Conservation (phyloP, 2,888 invertebrate genomes). For the Dryocosmus kuriphilus region DNA sequence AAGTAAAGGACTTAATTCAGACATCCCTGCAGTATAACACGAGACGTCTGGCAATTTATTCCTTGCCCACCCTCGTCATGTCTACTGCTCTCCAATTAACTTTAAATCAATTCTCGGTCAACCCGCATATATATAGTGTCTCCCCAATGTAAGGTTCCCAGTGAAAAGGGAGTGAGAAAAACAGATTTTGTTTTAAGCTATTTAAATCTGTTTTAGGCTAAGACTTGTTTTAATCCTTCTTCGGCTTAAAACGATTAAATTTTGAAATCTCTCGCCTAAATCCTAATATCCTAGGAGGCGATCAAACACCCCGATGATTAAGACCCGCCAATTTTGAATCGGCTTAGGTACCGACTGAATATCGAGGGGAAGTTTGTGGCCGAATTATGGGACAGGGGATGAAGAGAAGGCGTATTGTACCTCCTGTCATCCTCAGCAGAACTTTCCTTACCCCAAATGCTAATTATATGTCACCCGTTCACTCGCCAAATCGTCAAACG, state of each 20-base stretch:
- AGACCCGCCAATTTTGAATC: slow-evolving; percentile 64
- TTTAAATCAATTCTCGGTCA: slow-evolving; percentile 58
- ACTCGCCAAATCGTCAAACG: slow-evolving; percentile 51
- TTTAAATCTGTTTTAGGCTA: background rate
- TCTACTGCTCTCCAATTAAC: slow-evolving; percentile 62
- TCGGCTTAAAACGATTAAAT: slow-evolving; percentile 5
- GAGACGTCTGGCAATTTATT: slow-evolving; percentile 64
- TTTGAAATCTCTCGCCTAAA: slow-evolving; percentile 6
- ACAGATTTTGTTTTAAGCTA: slow-evolving; percentile 1
- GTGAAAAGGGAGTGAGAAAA: background rate
- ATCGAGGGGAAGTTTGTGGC: slow-evolving; percentile 64
- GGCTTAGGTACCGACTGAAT: slow-evolving; percentile 61
- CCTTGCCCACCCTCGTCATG: slow-evolving; percentile 50
- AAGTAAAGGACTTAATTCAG: slow-evolving; percentile 63
- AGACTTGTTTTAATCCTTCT: slow-evolving; percentile 9
- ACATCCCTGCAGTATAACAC: slow-evolving; percentile 52
- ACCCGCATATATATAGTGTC: slow-evolving; percentile 26
- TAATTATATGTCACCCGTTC: slow-evolving; percentile 70
- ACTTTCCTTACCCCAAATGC: slow-evolving; percentile 73
- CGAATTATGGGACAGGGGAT: slow-evolving; percentile 65
- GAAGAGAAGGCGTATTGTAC: slow-evolving; percentile 69
- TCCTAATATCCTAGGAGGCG: slow-evolving; percentile 2
- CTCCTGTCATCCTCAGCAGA: slow-evolving; percentile 75
- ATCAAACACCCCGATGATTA: slow-evolving; percentile 22
- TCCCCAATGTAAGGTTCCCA: background rate